phyloP scores from a whole-genome alignment of 2,888 invertebrate genomes.

The Trissoscelio sp. region DNA sequence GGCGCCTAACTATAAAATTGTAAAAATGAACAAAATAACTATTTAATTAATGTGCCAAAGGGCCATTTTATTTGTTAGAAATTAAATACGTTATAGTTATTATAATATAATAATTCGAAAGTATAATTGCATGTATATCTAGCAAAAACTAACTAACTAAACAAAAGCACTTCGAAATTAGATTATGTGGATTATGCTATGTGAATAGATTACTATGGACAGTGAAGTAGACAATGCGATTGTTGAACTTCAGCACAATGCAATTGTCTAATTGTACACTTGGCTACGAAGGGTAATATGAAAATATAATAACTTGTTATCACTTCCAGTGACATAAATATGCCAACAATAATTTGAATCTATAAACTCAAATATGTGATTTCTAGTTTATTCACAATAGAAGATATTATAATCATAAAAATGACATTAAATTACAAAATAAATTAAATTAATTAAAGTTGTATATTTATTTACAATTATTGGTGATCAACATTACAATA shows the following conservation, averaged over 20 bases:
- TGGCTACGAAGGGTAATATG: background rate
- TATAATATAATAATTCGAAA: no score
- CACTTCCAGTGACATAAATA: background rate
- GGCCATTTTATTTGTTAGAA: no score
- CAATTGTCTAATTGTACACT: slow-evolving; percentile 14
- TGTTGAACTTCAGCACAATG: slow-evolving; percentile 10
- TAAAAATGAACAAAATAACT: no score
- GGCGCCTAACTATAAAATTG: no score
- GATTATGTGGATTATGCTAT: background rate
- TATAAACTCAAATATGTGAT: background rate
- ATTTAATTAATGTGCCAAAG: no score
- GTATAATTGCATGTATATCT: background rate
- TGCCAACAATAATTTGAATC: background rate
- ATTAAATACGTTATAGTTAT: no score
- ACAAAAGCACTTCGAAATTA: background rate
- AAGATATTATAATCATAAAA: no score
- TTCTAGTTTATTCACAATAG: no score
- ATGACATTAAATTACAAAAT: no score
- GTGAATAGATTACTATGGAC: slow-evolving; percentile 1
- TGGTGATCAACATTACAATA: no score
- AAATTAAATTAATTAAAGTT: no score
- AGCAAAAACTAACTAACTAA: background rate
- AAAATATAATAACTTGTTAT: slow-evolving; percentile 14
- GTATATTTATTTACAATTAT: no score
- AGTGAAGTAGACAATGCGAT: slow-evolving; percentile 5